Base-by-base conservation (phyloP, 2,797 vertebrate species). In the Sandelia bainsii region DNA sequence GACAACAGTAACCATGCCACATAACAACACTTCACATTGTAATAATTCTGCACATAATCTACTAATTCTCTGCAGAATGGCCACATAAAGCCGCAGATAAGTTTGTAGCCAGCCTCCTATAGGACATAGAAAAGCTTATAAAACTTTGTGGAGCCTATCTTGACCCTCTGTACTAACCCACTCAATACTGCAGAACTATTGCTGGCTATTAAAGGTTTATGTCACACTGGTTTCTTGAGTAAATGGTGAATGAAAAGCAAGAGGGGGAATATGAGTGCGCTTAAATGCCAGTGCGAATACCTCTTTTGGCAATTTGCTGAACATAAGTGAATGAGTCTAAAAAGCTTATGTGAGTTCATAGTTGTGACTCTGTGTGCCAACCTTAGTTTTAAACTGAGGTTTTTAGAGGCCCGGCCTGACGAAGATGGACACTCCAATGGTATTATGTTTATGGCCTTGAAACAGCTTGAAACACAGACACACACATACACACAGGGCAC, bases 401-500 rank as follows among this genome's bases (percentile, higher is more conserved):
- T 80, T 80, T 54, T 59, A 62, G 56, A 81, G 67, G 79, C 57
- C 62, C 67, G 79, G 85, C 62, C 75, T 63, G 48, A 57, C 1
- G 10, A 77, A 88, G 77, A 84, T 83, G 83, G 83, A 84, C 84
- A 78, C 56, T 75, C 81, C 73, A 80, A 70, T 80, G 81, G 87
- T 90, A 91, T 93, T 76, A 79, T 79, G 83, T 91, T 91, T 82
- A 90, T 78, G 70, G 85, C 79, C 84, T 81, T 73, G 71, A 86
- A 81, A 71, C 62, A 65, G 75, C 84, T 84, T 75, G 52, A 81
- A 69, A 79, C 67, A 70, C 60, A 71, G 62, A 75, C 75, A 80
- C 74, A 60, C 48, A 51, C 49, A 66, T 68, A 64, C 14, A 57
- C 80, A 77, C 71, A 81, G 81, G 75, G 82, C 87, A 87, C 86